phyloP scores from a whole-genome alignment of 2,888 invertebrate genomes.

The Mystacides longicornis region DNA sequence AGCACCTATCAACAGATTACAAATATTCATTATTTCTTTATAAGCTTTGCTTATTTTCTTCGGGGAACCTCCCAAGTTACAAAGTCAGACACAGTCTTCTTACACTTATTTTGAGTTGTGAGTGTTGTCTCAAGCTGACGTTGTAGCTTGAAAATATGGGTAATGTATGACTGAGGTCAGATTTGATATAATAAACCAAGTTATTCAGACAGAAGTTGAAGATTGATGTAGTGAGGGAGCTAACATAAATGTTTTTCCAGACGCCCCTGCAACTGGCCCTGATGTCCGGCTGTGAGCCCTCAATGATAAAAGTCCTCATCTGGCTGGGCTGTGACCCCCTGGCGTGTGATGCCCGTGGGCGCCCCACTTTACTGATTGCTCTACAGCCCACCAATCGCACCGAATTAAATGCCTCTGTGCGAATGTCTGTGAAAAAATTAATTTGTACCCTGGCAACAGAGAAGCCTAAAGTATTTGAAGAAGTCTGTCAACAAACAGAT shows the following conservation, averaged over 20 bases:
- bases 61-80: no score
- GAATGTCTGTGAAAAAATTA: not conserved
- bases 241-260: constrained; percentile 21
- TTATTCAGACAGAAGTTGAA: no score
- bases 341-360: not conserved
- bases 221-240: no score
- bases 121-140: no score
- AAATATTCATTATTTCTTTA: no score
- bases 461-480: not conserved
- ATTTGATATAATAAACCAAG: no score
- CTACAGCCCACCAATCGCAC: constrained; percentile 19
- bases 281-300: not conserved
- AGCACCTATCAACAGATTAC: no score
- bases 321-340: constrained; percentile 4
- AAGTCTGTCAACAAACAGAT: constrained; percentile 11
- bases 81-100: no score
- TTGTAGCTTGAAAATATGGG: no score
- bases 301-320: not conserved
- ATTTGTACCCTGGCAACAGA: constrained; percentile 5
- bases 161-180: no score
- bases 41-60: no score
- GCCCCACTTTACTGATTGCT: constrained; percentile 5
- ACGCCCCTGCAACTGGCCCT: constrained; percentile 1
- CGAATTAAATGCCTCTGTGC: constrained; percentile 5
- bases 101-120: no score